A percentile compares a stretch with the other conserved stretches of the same genome.
Conservation (phyloP, 2,113 vertebrate species). For the Cynoglossus semilaevis region DNA sequence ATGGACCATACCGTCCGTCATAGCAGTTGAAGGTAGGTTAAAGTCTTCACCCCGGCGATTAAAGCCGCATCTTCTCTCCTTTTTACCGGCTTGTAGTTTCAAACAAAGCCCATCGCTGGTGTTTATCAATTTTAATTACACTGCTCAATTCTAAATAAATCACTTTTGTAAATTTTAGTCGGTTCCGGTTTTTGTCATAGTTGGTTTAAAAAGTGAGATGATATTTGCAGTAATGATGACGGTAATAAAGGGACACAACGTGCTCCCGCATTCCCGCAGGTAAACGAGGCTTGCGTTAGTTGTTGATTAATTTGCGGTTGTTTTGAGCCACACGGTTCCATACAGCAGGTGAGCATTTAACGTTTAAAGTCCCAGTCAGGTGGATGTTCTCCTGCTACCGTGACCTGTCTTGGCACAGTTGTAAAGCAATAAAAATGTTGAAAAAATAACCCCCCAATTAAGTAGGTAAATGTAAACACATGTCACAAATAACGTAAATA, state of each 20-base stretch:
- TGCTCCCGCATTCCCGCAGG: conserved; percentile 50
- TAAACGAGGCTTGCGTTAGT: conserved; percentile 21
- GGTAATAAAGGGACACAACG: conserved; percentile 22
- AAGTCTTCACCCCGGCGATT: conserved; percentile 31
- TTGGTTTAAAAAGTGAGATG: neutral
- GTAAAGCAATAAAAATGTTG: conserved; percentile 6
- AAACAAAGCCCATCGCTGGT: conserved; percentile 53
- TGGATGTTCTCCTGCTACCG: neutral
- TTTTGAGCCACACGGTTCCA: neutral
- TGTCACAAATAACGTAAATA: too few relatives aligned
- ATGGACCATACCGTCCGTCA: conserved; percentile 77
- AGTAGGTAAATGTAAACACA: neutral
- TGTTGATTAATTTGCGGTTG: neutral
- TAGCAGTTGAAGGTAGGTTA: conserved; percentile 81
- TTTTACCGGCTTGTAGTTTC: conserved; percentile 56
- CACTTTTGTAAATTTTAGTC: neutral
- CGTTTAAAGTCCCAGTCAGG: neutral
- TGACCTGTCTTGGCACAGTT: conserved; percentile 48
- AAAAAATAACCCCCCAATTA: too few relatives aligned
- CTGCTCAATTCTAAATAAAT: neutral
- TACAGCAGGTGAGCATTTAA: neutral
- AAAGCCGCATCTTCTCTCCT: conserved; percentile 52
- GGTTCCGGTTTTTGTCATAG: neutral
- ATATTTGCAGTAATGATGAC: conserved; percentile 7
- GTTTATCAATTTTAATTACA: neutral